Base-by-base conservation (phyloP, 2,113 vertebrate species). In the Vulpes vulpes region DNA sequence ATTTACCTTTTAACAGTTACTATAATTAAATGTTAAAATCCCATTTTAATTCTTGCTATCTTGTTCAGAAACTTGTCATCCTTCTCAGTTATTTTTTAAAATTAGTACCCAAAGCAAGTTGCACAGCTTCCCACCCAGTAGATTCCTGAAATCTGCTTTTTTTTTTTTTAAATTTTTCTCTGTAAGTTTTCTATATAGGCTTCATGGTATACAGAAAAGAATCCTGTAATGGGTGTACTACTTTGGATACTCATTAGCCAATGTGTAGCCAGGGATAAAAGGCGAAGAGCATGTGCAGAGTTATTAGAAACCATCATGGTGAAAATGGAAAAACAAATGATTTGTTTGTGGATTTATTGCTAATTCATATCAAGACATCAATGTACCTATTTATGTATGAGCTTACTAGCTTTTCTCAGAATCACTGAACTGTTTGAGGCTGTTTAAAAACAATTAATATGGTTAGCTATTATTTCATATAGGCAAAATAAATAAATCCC, bases 391-490 rank as follows among this genome's bases (percentile, higher is more conserved):
- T 53, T 89, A 4, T 51, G 17, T 49, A 74, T 80, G 51, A 84
- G 43, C 60, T 95, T n/a, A 80, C 23, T 91, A 43, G 27, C 2
- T 95, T 71, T 89, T 89, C 17, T 80, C 20, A 85, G 57, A 85
- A 90, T 76, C 73, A 59, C 43, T 89, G 15, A 49, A 78, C 12
- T 74, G 11, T 93, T 94, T 30, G 43, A 67, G 38, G 67, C 49
- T 94, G 38, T 86, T 89, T 78, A 60, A 92, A 95, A 95, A 74
- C 19, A 30, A 60, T 32, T 80, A 71, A 80, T 51, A 35, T 43
- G 30, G 62, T 81, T 67, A 74, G 3, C 32, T 69, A 84, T 69
- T 80, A 76, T 23, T 96, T 84, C n/a, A 62, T 67, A 57, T 11
- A 90, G 73, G 67, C 67, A 74, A 90, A 65, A 93, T 90, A 83